These are phyloP conservation scores for Ceratosolen solmsi DNA, from an alignment of 1,140 invertebrate species.

Conservation along the genomic window DNA sequence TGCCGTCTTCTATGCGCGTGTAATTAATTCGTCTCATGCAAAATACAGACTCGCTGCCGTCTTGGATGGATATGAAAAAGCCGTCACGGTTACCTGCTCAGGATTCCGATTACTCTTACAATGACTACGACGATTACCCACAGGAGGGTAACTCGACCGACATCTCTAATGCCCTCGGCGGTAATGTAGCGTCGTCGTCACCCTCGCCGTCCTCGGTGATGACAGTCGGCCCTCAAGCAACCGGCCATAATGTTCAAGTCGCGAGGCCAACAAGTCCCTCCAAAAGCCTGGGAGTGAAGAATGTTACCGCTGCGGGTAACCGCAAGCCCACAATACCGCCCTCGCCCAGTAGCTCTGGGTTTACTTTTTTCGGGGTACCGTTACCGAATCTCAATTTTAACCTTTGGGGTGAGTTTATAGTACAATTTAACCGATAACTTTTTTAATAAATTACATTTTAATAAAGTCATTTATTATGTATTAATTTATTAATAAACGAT, in stretches of 20 bases:
- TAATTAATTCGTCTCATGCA: slow-evolving; percentile 3
- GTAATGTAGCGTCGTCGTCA: slow-evolving; percentile 30
- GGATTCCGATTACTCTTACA: slow-evolving; percentile 73
- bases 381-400: slow-evolving; percentile 82
- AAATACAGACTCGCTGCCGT: slow-evolving; percentile 9
- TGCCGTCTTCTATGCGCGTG: not conserved
- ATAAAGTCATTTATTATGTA: no score
- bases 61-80: slow-evolving; percentile 63
- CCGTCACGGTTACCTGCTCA: not conserved
- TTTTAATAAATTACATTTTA: no score
- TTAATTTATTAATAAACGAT: no score
- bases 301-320: not conserved
- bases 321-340: slow-evolving; percentile 52
- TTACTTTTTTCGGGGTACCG: slow-evolving; percentile 89
- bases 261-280: not conserved
- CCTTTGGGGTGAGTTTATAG: slow-evolving; percentile 72
- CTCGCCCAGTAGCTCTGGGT: slow-evolving; percentile 75
- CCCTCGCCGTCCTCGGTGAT: not conserved
- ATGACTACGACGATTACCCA: slow-evolving; percentile 85
- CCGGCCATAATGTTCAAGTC: not conserved
- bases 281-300: not conserved
- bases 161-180: not conserved
- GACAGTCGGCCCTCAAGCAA: not conserved
- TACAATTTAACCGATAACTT: no score
- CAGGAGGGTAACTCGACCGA: slow-evolving; percentile 72